Conservation (phyloP, 2,888 invertebrate genomes). For the Hirtodrosophila duncani region DNA sequence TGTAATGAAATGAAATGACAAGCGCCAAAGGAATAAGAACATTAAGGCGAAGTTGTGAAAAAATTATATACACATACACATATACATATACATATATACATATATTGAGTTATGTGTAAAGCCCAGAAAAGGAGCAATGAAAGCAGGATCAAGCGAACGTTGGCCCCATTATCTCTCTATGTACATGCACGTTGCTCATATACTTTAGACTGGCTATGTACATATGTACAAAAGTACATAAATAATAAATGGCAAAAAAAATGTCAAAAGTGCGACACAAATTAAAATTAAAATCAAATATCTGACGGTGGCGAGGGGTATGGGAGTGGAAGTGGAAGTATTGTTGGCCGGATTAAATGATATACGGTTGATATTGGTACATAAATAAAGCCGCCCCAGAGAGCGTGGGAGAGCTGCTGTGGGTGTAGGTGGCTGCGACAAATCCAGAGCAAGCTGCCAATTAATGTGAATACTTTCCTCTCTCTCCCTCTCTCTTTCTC, state of each 20-base stretch:
- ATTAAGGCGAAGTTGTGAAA: constrained; percentile 19
- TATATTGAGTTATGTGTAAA: too few relatives aligned
- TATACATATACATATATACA: constrained; percentile 32
- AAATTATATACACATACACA: constrained; percentile 19
- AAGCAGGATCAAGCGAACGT: too few relatives aligned
- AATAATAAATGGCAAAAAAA: constrained; percentile 32
- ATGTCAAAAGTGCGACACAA: constrained; percentile 26
- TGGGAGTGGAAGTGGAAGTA: too few relatives aligned
- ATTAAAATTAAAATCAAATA: constrained; percentile 23
- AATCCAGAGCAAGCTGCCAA: constrained; percentile 40
- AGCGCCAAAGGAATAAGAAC: constrained; percentile 35
- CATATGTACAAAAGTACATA: constrained; percentile 36
- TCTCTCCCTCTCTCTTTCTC: constrained; percentile 4
- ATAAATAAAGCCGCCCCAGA: too few relatives aligned
- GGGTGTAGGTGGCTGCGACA: background rate
- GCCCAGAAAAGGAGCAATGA: too few relatives aligned
- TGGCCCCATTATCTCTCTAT: too few relatives aligned
- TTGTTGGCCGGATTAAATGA: too few relatives aligned
- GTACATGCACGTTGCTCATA: too few relatives aligned
- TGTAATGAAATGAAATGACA: constrained; percentile 66
- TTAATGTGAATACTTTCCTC: constrained; percentile 29
- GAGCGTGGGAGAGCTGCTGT: background rate
- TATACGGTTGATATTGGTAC: too few relatives aligned
- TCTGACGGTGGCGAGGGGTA: background rate
- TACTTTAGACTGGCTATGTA: too few relatives aligned